Percentiles rank a stretch among this genome's conserved stretches.
phyloP scores from a whole-genome alignment of 2,113 vertebrate species.

The Odocoileus virginianus region DNA sequence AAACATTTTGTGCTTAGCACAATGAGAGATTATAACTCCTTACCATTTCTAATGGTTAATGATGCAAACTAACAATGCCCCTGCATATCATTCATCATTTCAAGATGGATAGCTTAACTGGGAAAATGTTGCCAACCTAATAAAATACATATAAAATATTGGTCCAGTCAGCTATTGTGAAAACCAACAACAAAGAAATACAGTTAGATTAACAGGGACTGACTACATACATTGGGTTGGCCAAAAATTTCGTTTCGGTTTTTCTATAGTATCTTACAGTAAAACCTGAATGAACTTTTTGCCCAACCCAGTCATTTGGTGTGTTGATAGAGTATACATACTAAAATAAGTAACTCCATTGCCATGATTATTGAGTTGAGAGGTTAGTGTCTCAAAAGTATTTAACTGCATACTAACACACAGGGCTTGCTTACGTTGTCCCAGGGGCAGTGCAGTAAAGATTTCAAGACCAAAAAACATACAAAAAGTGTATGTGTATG shows the following conservation, averaged over 20 bases:
- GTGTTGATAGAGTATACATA: not conserved
- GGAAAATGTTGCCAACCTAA: not conserved
- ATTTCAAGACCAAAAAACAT: not conserved
- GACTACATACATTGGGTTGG: not conserved
- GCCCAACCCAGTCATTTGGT: not conserved
- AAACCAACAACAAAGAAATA: conserved; percentile 44
- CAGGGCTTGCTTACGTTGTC: conserved; percentile 5
- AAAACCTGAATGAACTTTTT: not conserved
- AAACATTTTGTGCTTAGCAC: conserved; percentile 20
- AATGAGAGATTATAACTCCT: conserved; percentile 53
- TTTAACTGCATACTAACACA: not conserved
- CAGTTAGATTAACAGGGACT: conserved; percentile 25
- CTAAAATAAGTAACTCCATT: not conserved
- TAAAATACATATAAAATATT: conserved; percentile 39
- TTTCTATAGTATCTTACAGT: not conserved
- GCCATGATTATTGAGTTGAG: not conserved
- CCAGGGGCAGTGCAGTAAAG: not conserved
- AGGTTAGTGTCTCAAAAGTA: conserved; percentile 26
- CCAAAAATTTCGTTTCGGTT: not conserved
- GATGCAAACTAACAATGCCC: conserved; percentile 53
- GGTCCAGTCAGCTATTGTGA: conserved; percentile 32
- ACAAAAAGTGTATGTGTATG: not conserved
- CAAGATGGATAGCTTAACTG: conserved; percentile 30
- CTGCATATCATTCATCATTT: conserved; percentile 38
- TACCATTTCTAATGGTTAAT: conserved; percentile 54